Evolutionary conservation across 2,113 vertebrate genomes (phyloP).

Genomic region (Tricholaema leucomelas): DNA sequence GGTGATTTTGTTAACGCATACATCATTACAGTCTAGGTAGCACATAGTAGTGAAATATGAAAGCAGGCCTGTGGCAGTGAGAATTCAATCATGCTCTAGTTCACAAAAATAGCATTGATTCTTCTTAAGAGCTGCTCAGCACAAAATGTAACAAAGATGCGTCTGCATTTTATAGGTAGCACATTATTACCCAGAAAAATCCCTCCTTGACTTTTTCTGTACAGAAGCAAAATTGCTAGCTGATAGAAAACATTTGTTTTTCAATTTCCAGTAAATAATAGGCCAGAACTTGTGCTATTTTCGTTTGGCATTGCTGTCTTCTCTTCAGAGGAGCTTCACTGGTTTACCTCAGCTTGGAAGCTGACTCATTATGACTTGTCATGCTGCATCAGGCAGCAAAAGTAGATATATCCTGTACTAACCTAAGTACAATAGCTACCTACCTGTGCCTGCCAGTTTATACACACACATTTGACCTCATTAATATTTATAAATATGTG

Average conservation of each 20-base stretch:
- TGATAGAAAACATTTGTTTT: neutral
- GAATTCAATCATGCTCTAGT: neutral
- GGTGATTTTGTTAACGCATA: neutral
- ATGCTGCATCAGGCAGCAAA: neutral
- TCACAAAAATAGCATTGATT: neutral
- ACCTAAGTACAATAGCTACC: neutral
- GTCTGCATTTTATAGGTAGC: neutral
- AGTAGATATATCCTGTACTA: neutral
- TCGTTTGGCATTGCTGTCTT: neutral
- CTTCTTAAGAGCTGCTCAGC: neutral
- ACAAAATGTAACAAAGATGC: neutral
- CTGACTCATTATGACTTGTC: slow-evolving; percentile 32
- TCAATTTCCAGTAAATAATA: neutral
- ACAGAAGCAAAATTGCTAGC: neutral
- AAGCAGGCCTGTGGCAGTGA: neutral
- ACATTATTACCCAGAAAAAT: neutral
- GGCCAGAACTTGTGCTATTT: neutral
- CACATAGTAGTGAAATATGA: neutral
- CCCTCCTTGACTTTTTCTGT: neutral
- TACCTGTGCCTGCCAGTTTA: neutral
- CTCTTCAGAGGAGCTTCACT: slow-evolving; percentile 4
- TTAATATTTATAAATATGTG: too few species aligned
- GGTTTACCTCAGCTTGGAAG: slow-evolving; percentile 21
- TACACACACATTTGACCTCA: neutral
- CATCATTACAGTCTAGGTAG: neutral